A percentile compares a stretch with the other conserved stretches of the same genome.
Evolutionary conservation across 2,113 vertebrate genomes (phyloP).

Genomic region (Poicephalus meyeri): DNA sequence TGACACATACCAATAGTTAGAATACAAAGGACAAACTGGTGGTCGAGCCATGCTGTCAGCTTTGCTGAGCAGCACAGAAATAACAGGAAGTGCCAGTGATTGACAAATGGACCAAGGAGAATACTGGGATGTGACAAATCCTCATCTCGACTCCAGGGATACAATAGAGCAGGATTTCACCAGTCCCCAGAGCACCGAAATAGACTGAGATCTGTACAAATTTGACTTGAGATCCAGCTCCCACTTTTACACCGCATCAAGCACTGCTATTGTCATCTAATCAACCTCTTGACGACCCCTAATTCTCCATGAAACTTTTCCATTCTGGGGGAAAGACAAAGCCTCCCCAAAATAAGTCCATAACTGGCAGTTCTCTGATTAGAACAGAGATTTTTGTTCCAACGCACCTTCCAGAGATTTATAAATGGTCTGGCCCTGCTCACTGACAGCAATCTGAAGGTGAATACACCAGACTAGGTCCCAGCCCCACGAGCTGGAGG

Average conservation of each 20-base stretch:
- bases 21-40: conserved; percentile 8
- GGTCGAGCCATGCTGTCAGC: not conserved
- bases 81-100: not conserved
- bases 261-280: not conserved
- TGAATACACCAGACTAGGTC: not conserved
- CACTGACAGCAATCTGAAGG: not conserved
- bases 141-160: not conserved
- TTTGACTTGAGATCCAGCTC: not conserved
- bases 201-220: not conserved
- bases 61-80: not conserved
- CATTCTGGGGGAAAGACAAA: not conserved
- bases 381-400: not conserved
- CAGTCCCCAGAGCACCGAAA: not conserved
- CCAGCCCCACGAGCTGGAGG: not conserved
- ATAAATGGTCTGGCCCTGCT: not conserved
- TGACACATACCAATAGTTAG: not conserved
- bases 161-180: not conserved
- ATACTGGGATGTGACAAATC: not conserved
- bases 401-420: not conserved
- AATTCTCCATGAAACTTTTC: not conserved
- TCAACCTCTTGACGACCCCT: not conserved
- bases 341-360: not conserved
- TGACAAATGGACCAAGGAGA: not conserved
- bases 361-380: not conserved
- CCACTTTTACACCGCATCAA: not conserved